Conservation (phyloP, 2,797 vertebrate genomes). For the Pachyuromys duprasi region DNA sequence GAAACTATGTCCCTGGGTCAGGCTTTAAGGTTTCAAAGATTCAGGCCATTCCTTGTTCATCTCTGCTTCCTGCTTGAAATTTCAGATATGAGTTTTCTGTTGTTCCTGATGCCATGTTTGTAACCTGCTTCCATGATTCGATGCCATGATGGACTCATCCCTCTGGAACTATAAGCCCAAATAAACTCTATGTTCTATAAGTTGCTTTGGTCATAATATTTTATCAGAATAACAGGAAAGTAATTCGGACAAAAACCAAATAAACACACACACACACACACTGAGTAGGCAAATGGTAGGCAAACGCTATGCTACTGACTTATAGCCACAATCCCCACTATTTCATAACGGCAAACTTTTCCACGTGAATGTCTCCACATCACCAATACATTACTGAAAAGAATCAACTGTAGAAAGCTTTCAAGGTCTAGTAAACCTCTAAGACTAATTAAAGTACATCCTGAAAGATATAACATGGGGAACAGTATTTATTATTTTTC, state of each 20-base stretch:
- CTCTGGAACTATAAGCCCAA: neutral
- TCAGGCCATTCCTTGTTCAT: neutral
- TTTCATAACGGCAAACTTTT: slow-evolving; percentile 28
- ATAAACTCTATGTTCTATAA: neutral
- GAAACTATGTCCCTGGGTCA: neutral
- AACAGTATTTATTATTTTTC: neutral
- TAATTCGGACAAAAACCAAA: neutral
- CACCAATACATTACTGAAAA: slow-evolving; percentile 3
- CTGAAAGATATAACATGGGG: neutral
- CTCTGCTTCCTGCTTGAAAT: neutral
- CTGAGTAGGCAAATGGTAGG: neutral
- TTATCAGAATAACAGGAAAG: neutral
- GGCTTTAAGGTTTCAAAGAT: neutral
- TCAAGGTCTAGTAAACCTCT: neutral
- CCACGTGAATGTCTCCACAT: neutral
- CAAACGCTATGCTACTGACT: neutral
- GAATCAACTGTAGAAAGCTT: neutral
- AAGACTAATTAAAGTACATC: neutral
- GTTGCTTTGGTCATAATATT: neutral
- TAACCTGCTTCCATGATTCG: neutral
- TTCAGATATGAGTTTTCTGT: neutral
- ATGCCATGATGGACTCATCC: neutral
- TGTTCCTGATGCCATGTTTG: neutral
- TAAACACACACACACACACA: neutral
- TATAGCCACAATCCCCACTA: neutral